These are phyloP conservation scores for Congeria kusceri DNA, from an alignment of 2,888 invertebrate species.

Conservation along the genomic window DNA sequence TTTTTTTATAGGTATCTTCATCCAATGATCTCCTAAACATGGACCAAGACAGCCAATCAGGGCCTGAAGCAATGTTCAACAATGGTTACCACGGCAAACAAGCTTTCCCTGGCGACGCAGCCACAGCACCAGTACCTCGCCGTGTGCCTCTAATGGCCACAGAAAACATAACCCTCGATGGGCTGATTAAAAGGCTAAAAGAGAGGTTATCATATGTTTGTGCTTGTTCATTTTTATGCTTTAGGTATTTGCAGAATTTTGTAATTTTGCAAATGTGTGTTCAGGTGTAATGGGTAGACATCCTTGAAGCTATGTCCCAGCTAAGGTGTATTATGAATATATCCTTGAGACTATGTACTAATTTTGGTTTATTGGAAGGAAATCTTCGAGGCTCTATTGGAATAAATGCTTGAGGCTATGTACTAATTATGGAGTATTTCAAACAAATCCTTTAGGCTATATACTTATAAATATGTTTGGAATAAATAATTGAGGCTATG, in stretches of 20 bases:
- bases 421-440: no score
- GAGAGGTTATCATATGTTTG: constrained; percentile 81
- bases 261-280: neutral
- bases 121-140: constrained; percentile 1
- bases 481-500: no score
- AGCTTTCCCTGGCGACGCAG: constrained; percentile 2
- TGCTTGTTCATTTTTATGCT: neutral
- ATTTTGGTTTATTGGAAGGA: no score
- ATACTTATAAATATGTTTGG: no score
- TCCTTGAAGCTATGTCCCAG: neutral
- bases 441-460: no score
- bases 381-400: no score
- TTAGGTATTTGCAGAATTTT: neutral
- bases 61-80: constrained; percentile 26
- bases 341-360: no score
- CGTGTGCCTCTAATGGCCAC: constrained; percentile 14
- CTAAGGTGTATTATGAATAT: neutral
- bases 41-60: constrained; percentile 48
- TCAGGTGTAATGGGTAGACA: neutral
- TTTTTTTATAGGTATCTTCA: constrained; percentile 36
- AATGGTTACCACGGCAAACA: constrained; percentile 59
- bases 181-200: constrained; percentile 83
- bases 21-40: constrained; percentile 38
- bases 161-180: constrained; percentile 79
- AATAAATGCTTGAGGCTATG: no score